These are phyloP conservation scores for Tichodroma muraria DNA, from an alignment of 2,113 vertebrate species.

Conservation along the genomic window DNA sequence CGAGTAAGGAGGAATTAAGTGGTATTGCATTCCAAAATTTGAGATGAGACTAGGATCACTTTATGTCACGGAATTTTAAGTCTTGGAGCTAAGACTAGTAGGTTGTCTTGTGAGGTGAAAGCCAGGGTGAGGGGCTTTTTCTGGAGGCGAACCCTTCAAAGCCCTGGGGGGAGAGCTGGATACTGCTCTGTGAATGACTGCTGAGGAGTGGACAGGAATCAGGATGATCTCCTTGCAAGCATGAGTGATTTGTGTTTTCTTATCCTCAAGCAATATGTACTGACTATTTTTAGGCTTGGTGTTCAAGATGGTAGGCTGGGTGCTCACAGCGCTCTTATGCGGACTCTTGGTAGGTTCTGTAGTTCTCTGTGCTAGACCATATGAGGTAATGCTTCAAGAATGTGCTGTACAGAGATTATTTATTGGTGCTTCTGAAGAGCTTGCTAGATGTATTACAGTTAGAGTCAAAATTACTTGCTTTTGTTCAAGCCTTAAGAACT, in stretches of 20 bases:
- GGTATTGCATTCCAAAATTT: not conserved
- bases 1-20: not conserved
- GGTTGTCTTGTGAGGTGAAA: not conserved
- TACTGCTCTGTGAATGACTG: fast-evolving
- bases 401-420: not conserved
- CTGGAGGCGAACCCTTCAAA: fast-evolving
- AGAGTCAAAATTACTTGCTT: not conserved
- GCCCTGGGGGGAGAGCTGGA: not conserved
- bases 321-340: not conserved
- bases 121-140: not conserved
- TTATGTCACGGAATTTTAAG: not conserved
- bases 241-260: not conserved
- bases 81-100: not conserved
- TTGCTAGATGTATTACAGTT: not conserved
- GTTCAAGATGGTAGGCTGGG: not conserved
- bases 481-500: not conserved
- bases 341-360: not conserved
- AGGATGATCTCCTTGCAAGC: not conserved
- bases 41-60: not conserved
- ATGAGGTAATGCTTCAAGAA: not conserved
- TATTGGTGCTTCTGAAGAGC: not conserved
- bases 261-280: not conserved
- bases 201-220: not conserved
- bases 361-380: not conserved
- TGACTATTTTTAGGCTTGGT: not conserved